A percentile compares a stretch with the other conserved stretches of the same genome.
phyloP scores from a whole-genome alignment of 2,797 vertebrate species.

The Microtus californicus region DNA sequence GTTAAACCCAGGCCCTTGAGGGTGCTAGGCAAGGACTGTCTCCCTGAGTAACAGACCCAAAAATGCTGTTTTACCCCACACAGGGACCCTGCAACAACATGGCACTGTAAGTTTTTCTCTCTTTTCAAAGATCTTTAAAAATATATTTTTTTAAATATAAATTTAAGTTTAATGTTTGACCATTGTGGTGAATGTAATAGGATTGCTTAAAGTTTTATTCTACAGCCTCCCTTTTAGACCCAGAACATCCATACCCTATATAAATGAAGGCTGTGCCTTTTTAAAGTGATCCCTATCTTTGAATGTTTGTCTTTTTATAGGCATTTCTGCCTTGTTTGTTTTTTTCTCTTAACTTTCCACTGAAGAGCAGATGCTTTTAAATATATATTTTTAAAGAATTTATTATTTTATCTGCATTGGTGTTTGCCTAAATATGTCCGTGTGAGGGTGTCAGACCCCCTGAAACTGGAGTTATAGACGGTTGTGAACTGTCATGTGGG shows the following conservation, averaged over 20 bases:
- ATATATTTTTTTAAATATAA: neutral
- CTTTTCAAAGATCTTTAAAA: constrained; percentile 42
- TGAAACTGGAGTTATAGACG: neutral
- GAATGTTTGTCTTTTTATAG: constrained; percentile 22
- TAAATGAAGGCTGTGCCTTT: constrained; percentile 2
- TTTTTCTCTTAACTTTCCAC: constrained; percentile 46
- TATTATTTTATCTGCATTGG: neutral
- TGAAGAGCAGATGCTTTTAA: constrained; percentile 3
- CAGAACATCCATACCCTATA: neutral
- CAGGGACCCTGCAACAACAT: neutral
- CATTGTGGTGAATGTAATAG: neutral
- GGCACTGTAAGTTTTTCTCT: neutral
- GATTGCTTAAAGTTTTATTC: neutral
- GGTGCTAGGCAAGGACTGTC: neutral
- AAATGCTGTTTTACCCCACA: neutral
- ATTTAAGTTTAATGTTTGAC: constrained; percentile 19
- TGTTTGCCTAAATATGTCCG: neutral
- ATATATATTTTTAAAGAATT: constrained; percentile 35
- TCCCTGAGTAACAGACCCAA: neutral
- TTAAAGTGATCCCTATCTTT: neutral
- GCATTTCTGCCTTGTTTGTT: constrained; percentile 33
- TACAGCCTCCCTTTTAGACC: neutral
- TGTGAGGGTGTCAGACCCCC: neutral
- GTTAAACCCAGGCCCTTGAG: neutral
- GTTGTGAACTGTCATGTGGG: neutral